phyloP scores from a whole-genome alignment of 2,113 vertebrate genomes.

The Callipepla squamata region DNA sequence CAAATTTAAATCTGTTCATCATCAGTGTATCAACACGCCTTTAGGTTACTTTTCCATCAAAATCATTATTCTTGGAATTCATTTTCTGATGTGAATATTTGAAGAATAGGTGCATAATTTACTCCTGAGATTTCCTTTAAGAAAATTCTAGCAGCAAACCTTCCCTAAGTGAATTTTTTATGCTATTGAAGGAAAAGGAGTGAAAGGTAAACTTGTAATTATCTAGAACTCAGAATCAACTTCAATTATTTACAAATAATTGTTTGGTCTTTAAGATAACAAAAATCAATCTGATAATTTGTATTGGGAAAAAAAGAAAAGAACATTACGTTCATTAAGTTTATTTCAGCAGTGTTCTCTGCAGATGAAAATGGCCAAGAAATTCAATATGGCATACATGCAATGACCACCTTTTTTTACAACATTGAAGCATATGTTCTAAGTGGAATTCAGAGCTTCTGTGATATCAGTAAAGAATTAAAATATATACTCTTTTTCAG shows the following conservation, averaged over 20 bases:
- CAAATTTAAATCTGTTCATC: background rate
- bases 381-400: background rate
- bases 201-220: background rate
- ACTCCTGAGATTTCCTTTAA: background rate
- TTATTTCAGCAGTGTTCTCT: constrained; percentile 9
- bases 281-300: background rate
- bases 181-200: background rate
- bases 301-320: background rate
- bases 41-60: background rate
- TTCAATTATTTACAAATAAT: background rate
- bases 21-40: background rate
- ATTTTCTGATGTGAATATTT: background rate
- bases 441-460: background rate
- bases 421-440: background rate
- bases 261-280: constrained; percentile 10
- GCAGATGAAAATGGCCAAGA: background rate
- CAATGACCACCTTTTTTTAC: background rate
- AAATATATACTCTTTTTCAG: background rate
- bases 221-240: background rate
- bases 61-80: background rate
- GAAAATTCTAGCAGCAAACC: background rate
- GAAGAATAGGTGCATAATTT: background rate
- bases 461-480: background rate
- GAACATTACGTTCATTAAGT: background rate
- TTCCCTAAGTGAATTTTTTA: background rate